phyloP scores from a whole-genome alignment of 2,113 vertebrate genomes.

The Myotis lucifugus region DNA sequence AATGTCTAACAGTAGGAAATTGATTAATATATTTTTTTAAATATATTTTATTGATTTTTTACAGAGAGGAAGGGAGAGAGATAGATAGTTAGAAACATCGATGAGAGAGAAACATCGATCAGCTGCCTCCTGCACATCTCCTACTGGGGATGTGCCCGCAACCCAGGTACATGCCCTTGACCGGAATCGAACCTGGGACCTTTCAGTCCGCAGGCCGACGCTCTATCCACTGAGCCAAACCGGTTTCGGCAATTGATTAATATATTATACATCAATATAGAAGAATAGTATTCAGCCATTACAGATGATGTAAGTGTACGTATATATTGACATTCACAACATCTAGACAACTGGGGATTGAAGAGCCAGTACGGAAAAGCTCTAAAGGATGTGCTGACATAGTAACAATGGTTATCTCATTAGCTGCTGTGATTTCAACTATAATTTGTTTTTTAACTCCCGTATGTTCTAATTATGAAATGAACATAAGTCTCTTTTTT shows the following conservation, averaged over 20 bases:
- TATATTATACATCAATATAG: background rate
- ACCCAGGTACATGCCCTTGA: too few relatives aligned
- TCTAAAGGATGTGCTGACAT: background rate
- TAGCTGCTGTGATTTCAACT: background rate
- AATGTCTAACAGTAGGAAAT: background rate
- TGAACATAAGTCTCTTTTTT: background rate
- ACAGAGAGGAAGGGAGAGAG: too few relatives aligned
- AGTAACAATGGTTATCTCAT: background rate
- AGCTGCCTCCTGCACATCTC: too few relatives aligned
- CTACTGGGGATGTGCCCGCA: too few relatives aligned
- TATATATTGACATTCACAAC: accelerated
- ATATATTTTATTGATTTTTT: too few relatives aligned
- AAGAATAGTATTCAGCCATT: background rate
- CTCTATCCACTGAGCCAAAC: too few relatives aligned
- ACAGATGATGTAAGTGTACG: too few relatives aligned
- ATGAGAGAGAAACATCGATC: too few relatives aligned
- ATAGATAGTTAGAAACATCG: too few relatives aligned
- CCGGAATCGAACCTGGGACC: too few relatives aligned
- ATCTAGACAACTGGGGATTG: background rate
- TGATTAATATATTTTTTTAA: too few relatives aligned
- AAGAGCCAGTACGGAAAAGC: background rate
- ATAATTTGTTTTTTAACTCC: background rate
- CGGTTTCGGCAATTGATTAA: background rate
- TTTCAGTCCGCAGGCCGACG: too few relatives aligned
- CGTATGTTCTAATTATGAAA: background rate